Base-by-base conservation (phyloP, 2,797 vertebrate genomes). In the Phataginus tricuspis region DNA sequence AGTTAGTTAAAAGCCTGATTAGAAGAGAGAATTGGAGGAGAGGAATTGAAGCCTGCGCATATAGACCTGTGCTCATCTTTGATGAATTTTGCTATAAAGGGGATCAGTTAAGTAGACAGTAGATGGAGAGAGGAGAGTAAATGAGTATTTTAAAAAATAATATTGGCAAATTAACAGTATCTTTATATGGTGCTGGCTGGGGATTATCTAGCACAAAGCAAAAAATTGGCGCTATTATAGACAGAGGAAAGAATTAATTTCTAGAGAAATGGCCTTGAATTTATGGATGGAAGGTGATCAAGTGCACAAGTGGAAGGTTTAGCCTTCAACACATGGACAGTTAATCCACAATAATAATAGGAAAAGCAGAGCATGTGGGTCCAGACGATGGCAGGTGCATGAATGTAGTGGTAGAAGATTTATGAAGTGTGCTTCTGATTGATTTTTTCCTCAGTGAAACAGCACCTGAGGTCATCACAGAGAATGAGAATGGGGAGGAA, bases 381-480 rank as follows among this genome's bases (percentile, higher is more conserved):
- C 63, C 61, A 78, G 94, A 57, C 85, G 37, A 45, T 90, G 80
- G 51, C 49, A 86, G 37, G 18, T 77, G 49, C 18, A 3, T 57
- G 39, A 12, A 63, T 37, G 27, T 18, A 37, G 16, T 61, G 19
- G n/a, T 21, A 63, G 69, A n/a, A 71, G 53, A 64, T 53, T 34
- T 66, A 64, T 72, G 19, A 89, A 87, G 29, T 87, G 23, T 91
- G 23, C 66, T 82, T 91, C 77, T 82, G 51, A 77, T 53, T 51
- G 77, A 85, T 85, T 59, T 97, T 59, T 55, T 80, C 69, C 86
- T 96, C 25, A 21, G 4, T 72, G 34, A 95, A 92, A 42, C 57
- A 74, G 25, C 31, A 94, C 90, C 39, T 7, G n/a, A 78, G 16
- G 2, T 80, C n/a, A 91, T 89, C 37, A 25, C 59, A 89, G 83